Conservation (phyloP, 2,888 invertebrate genomes). For the Polydrusus tereticollis region DNA sequence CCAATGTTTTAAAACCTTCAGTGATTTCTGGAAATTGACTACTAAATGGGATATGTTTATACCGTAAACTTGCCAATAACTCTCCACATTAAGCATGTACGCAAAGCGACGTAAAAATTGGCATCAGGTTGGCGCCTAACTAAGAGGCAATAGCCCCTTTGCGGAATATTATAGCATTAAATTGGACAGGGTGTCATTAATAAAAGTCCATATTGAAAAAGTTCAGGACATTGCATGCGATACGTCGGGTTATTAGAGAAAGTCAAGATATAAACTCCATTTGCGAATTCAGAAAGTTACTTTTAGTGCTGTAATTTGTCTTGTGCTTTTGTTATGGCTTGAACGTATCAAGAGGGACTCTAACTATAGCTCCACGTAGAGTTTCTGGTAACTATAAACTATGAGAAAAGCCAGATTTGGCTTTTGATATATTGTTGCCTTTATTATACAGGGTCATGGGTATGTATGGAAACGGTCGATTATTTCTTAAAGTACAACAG, state of each 20-base stretch:
- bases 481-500: too few relatives aligned
- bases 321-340: not conserved
- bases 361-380: too few relatives aligned
- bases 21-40: too few relatives aligned
- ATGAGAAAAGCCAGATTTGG: too few relatives aligned
- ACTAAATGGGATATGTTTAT: not conserved
- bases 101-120: constrained; percentile 30
- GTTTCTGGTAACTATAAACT: too few relatives aligned
- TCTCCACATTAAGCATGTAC: constrained; percentile 1
- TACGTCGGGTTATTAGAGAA: not conserved
- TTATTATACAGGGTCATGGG: too few relatives aligned
- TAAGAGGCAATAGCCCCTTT: constrained; percentile 42
- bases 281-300: not conserved
- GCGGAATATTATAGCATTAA: constrained; percentile 28
- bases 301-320: not conserved
- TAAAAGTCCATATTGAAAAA: constrained; percentile 23
- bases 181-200: not conserved
- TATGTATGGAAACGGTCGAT: too few relatives aligned
- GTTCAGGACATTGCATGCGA: not conserved
- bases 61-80: not conserved
- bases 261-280: not conserved
- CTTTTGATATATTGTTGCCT: too few relatives aligned
- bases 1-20: too few relatives aligned
- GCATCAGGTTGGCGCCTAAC: constrained; percentile 35
- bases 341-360: too few relatives aligned